Conservation (phyloP, 2,113 vertebrate species). For the cattle (Bos taurus) region DNA sequence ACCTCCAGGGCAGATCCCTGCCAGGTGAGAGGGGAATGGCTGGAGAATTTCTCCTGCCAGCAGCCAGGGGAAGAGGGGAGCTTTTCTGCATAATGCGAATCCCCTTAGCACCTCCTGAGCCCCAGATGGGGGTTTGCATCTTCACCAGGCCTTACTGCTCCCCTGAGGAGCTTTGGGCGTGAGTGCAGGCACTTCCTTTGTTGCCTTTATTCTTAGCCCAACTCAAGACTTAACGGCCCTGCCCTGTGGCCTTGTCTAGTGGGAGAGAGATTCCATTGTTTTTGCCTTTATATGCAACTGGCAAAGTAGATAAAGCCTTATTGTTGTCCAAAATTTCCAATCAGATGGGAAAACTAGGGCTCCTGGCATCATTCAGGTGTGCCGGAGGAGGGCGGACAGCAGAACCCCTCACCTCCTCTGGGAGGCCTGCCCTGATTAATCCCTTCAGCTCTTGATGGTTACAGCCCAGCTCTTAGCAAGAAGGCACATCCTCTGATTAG, state of each 20-base stretch:
- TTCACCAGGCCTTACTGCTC: slow-evolving; percentile 28
- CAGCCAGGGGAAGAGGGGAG: background rate
- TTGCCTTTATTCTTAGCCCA: background rate
- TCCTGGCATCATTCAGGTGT: background rate
- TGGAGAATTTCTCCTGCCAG: background rate
- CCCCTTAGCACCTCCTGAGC: background rate
- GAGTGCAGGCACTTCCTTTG: background rate
- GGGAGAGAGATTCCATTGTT: background rate
- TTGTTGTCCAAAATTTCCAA: background rate
- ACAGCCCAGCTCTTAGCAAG: background rate
- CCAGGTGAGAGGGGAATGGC: background rate
- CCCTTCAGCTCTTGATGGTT: background rate
- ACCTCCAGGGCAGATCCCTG: background rate
- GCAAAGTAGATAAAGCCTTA: background rate
- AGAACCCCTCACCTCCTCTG: background rate
- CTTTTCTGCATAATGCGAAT: background rate
- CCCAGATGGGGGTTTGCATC: background rate
- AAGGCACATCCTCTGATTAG: background rate
- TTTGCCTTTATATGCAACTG: background rate
- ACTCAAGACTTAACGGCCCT: background rate
- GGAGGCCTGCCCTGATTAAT: background rate
- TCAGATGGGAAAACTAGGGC: background rate
- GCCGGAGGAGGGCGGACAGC: background rate
- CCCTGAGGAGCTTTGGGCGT: slow-evolving; percentile 1
- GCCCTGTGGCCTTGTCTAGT: background rate